These are phyloP conservation scores for Zenarchopterus dispar DNA, from an alignment of 2,797 vertebrate genomes.

Conservation along the genomic window DNA sequence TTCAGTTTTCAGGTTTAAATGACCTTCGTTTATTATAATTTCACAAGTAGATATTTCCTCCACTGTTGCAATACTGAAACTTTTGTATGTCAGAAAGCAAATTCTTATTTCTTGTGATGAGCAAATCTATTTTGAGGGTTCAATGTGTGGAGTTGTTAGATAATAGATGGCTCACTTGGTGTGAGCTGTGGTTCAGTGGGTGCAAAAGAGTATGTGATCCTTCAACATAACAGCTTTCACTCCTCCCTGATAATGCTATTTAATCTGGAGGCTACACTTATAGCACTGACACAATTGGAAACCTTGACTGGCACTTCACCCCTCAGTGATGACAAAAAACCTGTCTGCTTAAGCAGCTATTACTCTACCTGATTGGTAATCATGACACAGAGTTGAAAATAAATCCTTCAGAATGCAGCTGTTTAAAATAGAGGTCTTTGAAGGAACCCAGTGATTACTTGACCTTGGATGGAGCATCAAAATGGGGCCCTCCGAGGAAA, in stretches of 20 bases:
- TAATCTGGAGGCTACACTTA: conserved; percentile 66
- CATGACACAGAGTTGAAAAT: conserved; percentile 74
- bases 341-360: conserved; percentile 80
- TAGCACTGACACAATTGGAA: conserved; percentile 58
- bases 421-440: conserved; percentile 74
- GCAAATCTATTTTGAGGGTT: conserved; percentile 2
- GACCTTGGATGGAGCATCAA: conserved; percentile 75
- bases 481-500: conserved; percentile 32
- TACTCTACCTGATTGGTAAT: conserved; percentile 83
- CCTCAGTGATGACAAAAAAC: conserved; percentile 71
- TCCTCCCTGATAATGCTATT: conserved; percentile 61
- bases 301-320: conserved; percentile 83
- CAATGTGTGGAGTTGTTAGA: conserved; percentile 17
- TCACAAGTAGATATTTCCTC: background rate
- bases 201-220: conserved; percentile 50
- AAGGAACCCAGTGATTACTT: conserved; percentile 73
- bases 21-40: conserved; percentile 4
- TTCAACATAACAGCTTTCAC: conserved; percentile 61
- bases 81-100: background rate
- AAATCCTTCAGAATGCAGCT: conserved; percentile 73
- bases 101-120: conserved; percentile 6
- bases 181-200: conserved; percentile 25
- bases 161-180: conserved; percentile 24
- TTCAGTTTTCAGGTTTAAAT: background rate
- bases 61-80: background rate